Evolutionary conservation across 1,140 invertebrate genomes (phyloP), one percentile per base, ranked within the genome.

Genomic region (Pemphigus obesinymphae): DNA sequence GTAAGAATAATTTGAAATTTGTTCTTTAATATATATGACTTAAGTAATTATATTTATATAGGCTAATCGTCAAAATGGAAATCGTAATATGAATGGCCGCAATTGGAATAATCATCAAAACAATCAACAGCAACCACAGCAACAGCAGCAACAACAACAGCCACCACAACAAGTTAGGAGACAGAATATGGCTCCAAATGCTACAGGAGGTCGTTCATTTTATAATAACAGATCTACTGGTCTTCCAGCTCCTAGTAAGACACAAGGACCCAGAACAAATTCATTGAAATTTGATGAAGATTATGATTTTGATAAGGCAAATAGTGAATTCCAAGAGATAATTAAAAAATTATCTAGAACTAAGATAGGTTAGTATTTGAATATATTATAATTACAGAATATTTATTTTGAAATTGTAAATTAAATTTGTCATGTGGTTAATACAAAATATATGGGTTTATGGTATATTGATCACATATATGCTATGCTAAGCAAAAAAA

Each of bases 231-330:
- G 29, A 85, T 86, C 53, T 85, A 87, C 83, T 61, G 82, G 82
- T 73, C 84, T 83, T 76, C 83, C 73, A 63, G 84, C 85, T 17
- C 85, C 85, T 80, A 84, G 84, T 68, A 70, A 66, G 58, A 87
- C 61, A 68, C 76, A 78, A 7, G 92, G 92, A n/a, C 55, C 53
- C 13, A 80, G 76, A 63, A 63, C 76, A 87, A 93, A 92, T 84
- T 92, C 91, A 6, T 89, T 97, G 58, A 97, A 97, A 86, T 99
- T 98, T 87, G 96, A 98, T 82, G 93, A 92, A 75, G 97, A 98
- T 84, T 99, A 96, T 87, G 97, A 99, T 88, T 99, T 99, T 88
- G 97, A 99, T 87, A 93, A 96, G 87, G 96, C 97, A 11, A 98
- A 99, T 88, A 96, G 94, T 43, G 92, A 98, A 87, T 99, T 99